These are phyloP conservation scores for Sycobia sp. DNA, from an alignment of 1,140 invertebrate genomes.

Conservation along the genomic window DNA sequence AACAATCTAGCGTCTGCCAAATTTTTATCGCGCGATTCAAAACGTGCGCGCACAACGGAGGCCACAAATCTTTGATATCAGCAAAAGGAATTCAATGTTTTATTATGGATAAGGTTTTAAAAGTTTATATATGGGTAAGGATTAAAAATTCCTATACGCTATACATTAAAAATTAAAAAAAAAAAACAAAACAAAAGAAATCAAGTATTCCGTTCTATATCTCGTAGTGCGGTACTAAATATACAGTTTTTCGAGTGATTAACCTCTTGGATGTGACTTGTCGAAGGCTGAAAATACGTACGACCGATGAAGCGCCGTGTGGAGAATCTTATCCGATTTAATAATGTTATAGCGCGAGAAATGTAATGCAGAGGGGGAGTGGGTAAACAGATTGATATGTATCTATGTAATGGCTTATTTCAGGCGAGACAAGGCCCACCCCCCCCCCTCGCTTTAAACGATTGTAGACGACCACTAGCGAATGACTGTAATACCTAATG, in stretches of 20 bases:
- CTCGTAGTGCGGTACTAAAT: no score
- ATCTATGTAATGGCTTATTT: constrained; percentile 23
- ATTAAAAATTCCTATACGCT: no score
- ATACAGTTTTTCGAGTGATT: constrained; percentile 34
- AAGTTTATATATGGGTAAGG: constrained; percentile 7
- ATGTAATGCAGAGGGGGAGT: no score
- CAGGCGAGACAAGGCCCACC: neutral
- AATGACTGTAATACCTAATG: constrained; percentile 29
- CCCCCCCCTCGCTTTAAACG: neutral
- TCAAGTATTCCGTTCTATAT: no score
- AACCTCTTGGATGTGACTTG: constrained; percentile 31
- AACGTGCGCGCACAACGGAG: no score
- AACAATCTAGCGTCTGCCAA: neutral
- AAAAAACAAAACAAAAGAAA: no score
- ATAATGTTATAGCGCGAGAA: constrained; percentile 24
- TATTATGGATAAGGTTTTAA: constrained; percentile 4
- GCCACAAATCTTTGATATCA: constrained; percentile 24
- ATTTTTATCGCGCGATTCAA: constrained; percentile 15
- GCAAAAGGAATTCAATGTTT: constrained; percentile 23
- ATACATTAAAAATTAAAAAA: no score
- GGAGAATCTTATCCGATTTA: constrained; percentile 16
- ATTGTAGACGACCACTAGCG: constrained; percentile 34
- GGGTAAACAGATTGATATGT: no score
- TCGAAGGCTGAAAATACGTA: constrained; percentile 30
- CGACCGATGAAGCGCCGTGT: constrained; percentile 11